Conservation (phyloP, 2,888 invertebrate genomes). For the Notodonta dromedarius region DNA sequence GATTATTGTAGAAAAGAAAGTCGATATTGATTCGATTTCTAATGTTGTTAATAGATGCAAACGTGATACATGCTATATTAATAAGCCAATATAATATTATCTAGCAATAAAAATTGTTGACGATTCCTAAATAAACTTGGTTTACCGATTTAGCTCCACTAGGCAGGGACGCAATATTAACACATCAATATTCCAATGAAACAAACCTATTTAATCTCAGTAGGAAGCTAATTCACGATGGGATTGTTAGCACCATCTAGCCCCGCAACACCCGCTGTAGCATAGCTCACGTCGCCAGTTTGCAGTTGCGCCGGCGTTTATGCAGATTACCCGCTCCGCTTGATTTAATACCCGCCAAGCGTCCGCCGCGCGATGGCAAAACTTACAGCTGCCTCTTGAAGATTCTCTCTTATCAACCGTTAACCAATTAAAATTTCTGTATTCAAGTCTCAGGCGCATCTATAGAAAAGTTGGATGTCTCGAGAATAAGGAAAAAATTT, state of each 20-base stretch:
- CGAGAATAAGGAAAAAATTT: background rate
- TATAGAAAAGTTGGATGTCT: background rate
- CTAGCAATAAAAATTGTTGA: too few species aligned
- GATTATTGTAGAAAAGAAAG: background rate
- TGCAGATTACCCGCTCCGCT: slow-evolving; percentile 52
- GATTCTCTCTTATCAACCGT: background rate
- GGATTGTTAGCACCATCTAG: slow-evolving; percentile 26
- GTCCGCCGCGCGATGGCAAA: background rate
- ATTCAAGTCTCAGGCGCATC: background rate
- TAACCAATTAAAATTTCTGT: background rate
- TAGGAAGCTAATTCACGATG: too few species aligned
- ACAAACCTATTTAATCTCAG: too few species aligned
- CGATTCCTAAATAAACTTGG: too few species aligned
- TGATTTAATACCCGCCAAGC: slow-evolving; percentile 43
- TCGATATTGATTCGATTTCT: too few species aligned
- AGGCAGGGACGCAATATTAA: too few species aligned
- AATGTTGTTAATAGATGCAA: too few species aligned
- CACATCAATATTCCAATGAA: too few species aligned
- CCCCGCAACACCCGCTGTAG: slow-evolving; percentile 18
- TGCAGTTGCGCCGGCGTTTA: slow-evolving; percentile 46
- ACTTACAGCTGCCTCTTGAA: slow-evolving; percentile 2
- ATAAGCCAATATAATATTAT: too few species aligned
- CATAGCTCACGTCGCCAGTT: slow-evolving; percentile 24
- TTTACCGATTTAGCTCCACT: too few species aligned
- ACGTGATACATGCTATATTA: too few species aligned